Base-by-base conservation (phyloP, 2,797 vertebrate genomes). In the Acrossocheilus wenchowensis region DNA sequence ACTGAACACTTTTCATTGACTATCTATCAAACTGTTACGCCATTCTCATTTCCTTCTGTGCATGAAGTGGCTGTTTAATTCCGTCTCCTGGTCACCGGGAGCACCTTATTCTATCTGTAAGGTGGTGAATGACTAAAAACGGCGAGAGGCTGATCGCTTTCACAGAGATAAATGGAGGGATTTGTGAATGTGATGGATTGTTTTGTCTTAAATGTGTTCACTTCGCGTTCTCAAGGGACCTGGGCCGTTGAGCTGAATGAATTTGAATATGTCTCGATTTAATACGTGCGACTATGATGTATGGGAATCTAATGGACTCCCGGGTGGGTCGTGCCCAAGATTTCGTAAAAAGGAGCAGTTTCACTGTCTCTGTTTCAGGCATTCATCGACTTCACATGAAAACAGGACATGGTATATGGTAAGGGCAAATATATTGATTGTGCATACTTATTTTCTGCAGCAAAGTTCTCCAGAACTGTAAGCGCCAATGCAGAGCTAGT, bases 381-480 rank as follows among this genome's bases (percentile, higher is more conserved):
- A 89, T 78, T 2, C 41, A 88, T 89, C 30, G 81, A 74, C 57
- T 73, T 85, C 54, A 78, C 26, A 23, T 11, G 12, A n/a, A 36
- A 77, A 45, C 81, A 87, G 60, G 78, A 9, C 26, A 78, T 34
- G 80, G 19, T 17, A 30, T 30, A 17, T 83, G 36, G 62, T 85
- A 48, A 43, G 50, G 30, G 14, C 80, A 34, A 79, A 12, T 82
- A 81, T 88, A n/a, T 86, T 64, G 50, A 84, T 57, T 43, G 43
- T 5, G n/a, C 57, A 91, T 96, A 98, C 97, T 95, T 95, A 62
- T 96, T 88, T 87, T 97, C 96, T 86, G 85, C 81, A 74, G 89
- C 87, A 90, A 98, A 93, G 82, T 94, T 94, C 85, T 94, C 91
- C 57, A 97, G 91, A 86, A 97, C 90, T 30, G 87, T 85, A 89